Evolutionary conservation across 2,113 vertebrate genomes (phyloP).

Genomic region (Psilopsiagon aymara): DNA sequence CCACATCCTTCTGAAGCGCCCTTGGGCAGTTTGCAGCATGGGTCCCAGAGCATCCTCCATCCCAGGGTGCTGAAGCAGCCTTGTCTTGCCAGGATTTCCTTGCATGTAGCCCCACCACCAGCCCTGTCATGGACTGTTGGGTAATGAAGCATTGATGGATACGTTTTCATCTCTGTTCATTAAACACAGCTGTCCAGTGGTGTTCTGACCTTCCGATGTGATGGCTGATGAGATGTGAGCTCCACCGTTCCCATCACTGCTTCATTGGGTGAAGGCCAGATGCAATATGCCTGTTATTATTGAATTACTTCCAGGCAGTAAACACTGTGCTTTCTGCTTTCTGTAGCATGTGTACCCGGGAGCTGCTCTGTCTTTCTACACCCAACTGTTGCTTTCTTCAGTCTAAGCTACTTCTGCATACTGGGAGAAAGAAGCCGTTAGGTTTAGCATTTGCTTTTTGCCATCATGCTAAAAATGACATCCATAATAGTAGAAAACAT

Average conservation of each 20-base stretch:
- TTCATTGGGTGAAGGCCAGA: not conserved
- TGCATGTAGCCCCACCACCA: not conserved
- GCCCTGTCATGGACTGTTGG: not conserved
- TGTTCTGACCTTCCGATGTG: not conserved
- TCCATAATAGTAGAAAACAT: accelerated
- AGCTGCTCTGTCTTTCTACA: not conserved
- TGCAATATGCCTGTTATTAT: not conserved
- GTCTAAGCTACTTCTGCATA: not conserved
- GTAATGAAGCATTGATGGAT: not conserved
- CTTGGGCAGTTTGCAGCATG: not conserved
- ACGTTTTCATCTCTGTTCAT: not conserved
- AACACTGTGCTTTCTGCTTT: not conserved
- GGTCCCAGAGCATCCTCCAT: not conserved
- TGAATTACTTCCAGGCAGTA: not conserved
- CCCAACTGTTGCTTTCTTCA: not conserved
- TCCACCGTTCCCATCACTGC: not conserved
- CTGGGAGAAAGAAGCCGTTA: not conserved
- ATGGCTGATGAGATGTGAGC: not conserved
- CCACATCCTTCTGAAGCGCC: not conserved
- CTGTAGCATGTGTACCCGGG: not conserved
- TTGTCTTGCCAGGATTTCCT: not conserved
- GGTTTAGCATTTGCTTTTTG: not conserved
- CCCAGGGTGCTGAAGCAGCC: not conserved
- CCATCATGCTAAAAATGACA: not conserved
- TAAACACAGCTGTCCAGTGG: not conserved